phyloP scores from a whole-genome alignment of 2,113 vertebrate species.

The Callospermophilus lateralis region DNA sequence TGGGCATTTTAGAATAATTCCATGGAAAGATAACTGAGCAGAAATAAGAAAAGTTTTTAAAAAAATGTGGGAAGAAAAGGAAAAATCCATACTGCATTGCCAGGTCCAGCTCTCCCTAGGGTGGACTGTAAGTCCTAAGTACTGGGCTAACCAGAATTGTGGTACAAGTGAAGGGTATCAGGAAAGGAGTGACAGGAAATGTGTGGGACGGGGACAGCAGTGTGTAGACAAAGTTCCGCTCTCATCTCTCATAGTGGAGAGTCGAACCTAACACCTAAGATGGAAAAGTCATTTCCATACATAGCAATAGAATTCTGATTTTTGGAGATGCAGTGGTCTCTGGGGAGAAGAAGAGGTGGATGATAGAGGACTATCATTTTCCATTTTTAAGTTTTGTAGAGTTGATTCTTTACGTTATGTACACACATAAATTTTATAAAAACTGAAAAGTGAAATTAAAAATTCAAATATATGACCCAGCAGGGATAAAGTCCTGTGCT shows the following conservation, averaged over 20 bases:
- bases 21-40: neutral
- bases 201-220: neutral
- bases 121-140: neutral
- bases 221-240: neutral
- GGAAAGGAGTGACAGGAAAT: neutral
- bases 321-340: neutral
- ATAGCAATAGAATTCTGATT: neutral
- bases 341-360: neutral
- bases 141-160: neutral
- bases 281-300: neutral
- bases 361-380: neutral
- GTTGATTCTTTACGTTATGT: neutral
- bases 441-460: neutral
- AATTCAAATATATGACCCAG: neutral
- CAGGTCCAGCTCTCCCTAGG: neutral
- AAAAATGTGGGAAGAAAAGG: neutral
- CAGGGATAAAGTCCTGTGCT: neutral
- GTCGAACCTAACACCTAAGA: neutral
- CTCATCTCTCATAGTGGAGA: neutral
- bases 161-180: neutral
- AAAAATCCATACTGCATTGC: neutral
- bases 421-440: neutral
- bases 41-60: neutral
- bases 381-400: neutral
- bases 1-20: neutral